Percentiles rank a stretch among this genome's conserved stretches.
These are phyloP conservation scores for Pteria penguin DNA, from an alignment of 2,888 invertebrate genomes.

Conservation along the genomic window DNA sequence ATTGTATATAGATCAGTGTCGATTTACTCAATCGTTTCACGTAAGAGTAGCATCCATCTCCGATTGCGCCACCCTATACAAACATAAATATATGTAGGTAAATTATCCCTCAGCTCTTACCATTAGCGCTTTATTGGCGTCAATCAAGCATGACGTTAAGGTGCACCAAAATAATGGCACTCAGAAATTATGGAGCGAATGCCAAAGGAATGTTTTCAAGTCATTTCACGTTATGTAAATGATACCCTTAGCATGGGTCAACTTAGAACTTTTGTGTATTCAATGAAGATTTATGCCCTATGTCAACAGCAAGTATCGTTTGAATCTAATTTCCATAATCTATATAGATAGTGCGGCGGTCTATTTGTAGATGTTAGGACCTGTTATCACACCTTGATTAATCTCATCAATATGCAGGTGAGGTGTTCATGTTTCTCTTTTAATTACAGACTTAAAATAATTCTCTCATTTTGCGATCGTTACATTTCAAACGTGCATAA, in stretches of 20 bases:
- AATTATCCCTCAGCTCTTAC: background rate
- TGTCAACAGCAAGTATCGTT: background rate
- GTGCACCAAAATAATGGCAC: background rate
- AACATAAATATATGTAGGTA: background rate
- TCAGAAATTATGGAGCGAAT: background rate
- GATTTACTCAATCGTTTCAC: no score
- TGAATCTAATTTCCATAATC: background rate
- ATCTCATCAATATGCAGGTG: background rate
- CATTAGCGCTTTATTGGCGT: background rate
- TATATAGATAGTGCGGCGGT: background rate
- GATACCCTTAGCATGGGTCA: background rate
- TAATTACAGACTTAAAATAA: no score
- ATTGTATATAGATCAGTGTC: no score
- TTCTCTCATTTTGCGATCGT: no score
- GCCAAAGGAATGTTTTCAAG: background rate
- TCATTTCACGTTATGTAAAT: background rate
- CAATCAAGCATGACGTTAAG: background rate
- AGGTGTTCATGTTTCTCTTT: no score
- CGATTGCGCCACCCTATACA: no score
- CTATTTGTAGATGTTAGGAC: background rate
- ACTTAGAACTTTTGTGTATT: background rate
- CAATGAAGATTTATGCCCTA: background rate
- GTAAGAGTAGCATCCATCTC: no score
- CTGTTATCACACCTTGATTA: no score
- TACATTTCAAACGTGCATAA: no score